These are phyloP conservation scores for Tauraco hartlaubi DNA, from an alignment of 2,797 vertebrate genomes.

Conservation along the genomic window DNA sequence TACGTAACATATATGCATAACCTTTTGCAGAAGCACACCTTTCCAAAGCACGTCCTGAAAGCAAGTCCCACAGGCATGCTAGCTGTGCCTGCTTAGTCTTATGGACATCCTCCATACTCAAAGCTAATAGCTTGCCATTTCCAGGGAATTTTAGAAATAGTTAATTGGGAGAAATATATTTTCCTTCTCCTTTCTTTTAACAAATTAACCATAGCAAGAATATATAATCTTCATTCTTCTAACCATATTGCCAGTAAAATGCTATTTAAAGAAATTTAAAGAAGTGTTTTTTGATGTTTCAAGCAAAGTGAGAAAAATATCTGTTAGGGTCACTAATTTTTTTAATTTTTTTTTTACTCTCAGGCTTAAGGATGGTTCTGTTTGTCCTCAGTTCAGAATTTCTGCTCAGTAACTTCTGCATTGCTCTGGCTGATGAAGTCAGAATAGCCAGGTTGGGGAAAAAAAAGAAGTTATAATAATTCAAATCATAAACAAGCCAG, in stretches of 20 bases:
- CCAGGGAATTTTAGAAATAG: not conserved
- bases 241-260: not conserved
- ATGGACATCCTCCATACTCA: not conserved
- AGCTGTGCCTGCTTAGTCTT: not conserved
- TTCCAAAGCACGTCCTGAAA: not conserved
- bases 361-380: not conserved
- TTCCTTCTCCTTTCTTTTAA: not conserved
- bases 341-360: not conserved
- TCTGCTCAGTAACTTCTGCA: not conserved
- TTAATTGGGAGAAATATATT: not conserved
- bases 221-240: not conserved
- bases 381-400: not conserved
- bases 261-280: not conserved
- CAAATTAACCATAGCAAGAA: not conserved
- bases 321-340: not conserved
- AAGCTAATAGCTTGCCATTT: not conserved
- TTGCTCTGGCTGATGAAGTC: not conserved
- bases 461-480: not conserved
- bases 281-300: not conserved
- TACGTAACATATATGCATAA: not conserved
- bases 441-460: not conserved
- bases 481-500: not conserved
- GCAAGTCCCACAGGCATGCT: not conserved
- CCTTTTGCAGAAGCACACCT: not conserved
- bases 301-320: not conserved